phyloP scores from a whole-genome alignment of 2,888 invertebrate genomes.

The Leucania comma region DNA sequence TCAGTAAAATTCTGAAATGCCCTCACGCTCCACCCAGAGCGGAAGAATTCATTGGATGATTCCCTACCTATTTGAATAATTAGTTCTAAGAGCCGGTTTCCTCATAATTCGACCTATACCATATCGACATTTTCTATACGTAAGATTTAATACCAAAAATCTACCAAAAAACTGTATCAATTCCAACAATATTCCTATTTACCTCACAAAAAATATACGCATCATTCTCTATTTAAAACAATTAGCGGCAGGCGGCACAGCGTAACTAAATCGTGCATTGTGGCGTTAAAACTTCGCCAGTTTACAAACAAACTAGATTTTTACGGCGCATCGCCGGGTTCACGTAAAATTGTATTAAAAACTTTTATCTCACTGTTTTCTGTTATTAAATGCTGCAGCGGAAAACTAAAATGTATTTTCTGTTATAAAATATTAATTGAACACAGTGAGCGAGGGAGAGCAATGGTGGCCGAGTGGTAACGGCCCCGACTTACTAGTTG shows the following conservation, averaged over 20 bases:
- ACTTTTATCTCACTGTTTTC: conserved; percentile 38
- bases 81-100: too few relatives aligned
- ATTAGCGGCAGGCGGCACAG: conserved; percentile 19
- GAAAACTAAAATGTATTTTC: conserved; percentile 1
- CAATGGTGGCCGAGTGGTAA: too few relatives aligned
- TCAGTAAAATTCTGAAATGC: too few relatives aligned
- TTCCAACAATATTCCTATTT: not conserved
- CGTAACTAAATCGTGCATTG: conserved; percentile 35
- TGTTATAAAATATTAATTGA: not conserved
- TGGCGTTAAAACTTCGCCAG: conserved; percentile 47
- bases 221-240: conserved; percentile 10
- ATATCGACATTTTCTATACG: too few relatives aligned
- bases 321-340: conserved; percentile 47
- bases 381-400: conserved; percentile 18
- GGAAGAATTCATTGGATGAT: too few relatives aligned
- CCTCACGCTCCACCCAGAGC: too few relatives aligned
- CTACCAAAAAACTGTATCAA: not conserved
- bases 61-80: too few relatives aligned
- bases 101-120: too few relatives aligned
- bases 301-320: conserved; percentile 43
- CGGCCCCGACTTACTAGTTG: too few relatives aligned
- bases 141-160: not conserved
- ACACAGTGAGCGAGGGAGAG: too few relatives aligned
- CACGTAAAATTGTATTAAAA: conserved; percentile 56
- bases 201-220: not conserved